These are phyloP conservation scores for Oceanodroma tethys DNA, from an alignment of 2,113 vertebrate genomes.

Conservation along the genomic window DNA sequence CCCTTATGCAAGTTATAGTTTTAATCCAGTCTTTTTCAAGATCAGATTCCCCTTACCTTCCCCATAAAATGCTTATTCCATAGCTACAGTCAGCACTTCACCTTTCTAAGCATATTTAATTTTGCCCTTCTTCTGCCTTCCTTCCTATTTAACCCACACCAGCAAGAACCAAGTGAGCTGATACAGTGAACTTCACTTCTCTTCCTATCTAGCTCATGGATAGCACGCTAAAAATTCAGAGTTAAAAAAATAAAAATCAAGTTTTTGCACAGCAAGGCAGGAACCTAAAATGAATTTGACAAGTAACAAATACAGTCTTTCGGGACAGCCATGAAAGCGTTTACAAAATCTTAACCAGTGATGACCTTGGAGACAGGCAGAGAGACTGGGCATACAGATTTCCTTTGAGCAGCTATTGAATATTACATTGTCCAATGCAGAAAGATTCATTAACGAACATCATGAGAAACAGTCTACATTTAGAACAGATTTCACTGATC, in stretches of 20 bases:
- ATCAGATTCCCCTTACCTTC: background rate
- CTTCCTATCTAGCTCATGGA: background rate
- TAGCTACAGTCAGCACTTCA: background rate
- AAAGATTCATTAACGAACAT: background rate
- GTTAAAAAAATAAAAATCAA: background rate
- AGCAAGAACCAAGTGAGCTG: background rate
- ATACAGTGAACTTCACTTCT: background rate
- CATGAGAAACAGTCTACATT: background rate
- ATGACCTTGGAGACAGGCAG: background rate
- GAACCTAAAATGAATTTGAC: background rate
- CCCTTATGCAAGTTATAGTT: background rate
- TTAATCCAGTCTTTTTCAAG: background rate
- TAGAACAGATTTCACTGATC: background rate
- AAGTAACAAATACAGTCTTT: background rate
- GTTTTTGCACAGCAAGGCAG: background rate
- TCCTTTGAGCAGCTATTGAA: background rate
- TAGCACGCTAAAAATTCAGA: background rate
- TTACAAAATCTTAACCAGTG: background rate
- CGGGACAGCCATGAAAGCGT: accelerated
- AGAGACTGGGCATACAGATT: accelerated
- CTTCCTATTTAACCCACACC: background rate
- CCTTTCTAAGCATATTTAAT: background rate
- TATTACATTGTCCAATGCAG: too few species aligned
- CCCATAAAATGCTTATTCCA: background rate
- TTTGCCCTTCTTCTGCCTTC: background rate